Base-by-base conservation (phyloP, 2,888 invertebrate genomes). In the Zygogramma bicolorata region DNA sequence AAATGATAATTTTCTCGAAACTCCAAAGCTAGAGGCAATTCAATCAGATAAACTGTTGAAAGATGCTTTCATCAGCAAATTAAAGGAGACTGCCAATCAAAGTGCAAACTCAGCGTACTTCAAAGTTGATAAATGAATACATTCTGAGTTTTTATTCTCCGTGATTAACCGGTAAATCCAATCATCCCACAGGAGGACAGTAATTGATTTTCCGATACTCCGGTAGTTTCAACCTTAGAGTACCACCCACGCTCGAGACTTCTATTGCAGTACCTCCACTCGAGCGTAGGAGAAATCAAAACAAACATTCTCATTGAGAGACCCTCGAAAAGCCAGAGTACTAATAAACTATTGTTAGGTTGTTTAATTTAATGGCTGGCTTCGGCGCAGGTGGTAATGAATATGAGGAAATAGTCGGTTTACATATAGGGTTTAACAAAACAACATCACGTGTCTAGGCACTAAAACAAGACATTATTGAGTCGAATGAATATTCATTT, bases 371-470 rank as follows among this genome's bases (percentile, higher is more conserved):
- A 61, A 68, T 68, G 61, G 53, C 65, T 57, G 58, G 46, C 57
- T 68, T 49, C 59, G 65, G 65, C 65, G 57, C 75, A 76, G 71
- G 75, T 76, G 72, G 71, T 76, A 76, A 76, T 74, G 68, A 70
- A 70, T 68, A 72, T 76, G 70, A 72, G 66, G 65, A 71, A 72
- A 74, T 63, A 70, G 67, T 71, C 60, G 67, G 71, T 76, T 76
- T 76, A 71, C 75, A 57, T 65, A 63, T 29, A 18, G 42, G 57
- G 63, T 53, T 68, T 63, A 68, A 71, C 69, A 66, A 69, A 68
- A 68, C 63, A 46, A 61, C 74, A 66, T 61, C 76, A 68, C 74
- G 76, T 76, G 75, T 70, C 57, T 40, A 10, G n/a, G 70, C 74
- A 74, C 72, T 74, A 76, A 70, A 76, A 66, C 70, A 53, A 71